Conservation (phyloP, 2,113 vertebrate genomes). For the Halichoerus grypus region DNA sequence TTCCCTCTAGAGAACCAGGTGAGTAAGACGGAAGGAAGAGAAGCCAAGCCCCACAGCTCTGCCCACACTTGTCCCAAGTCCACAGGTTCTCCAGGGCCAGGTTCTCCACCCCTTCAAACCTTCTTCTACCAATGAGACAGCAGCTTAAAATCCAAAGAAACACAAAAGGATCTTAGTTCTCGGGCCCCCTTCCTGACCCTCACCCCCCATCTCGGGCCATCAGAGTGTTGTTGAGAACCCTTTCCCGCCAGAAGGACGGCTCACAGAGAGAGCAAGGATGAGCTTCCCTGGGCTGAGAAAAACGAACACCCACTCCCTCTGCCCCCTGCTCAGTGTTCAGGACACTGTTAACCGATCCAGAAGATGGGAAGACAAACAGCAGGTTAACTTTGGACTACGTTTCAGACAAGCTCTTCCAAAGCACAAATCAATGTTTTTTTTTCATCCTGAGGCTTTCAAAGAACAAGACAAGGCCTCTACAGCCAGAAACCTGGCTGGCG, state of each 20-base stretch:
- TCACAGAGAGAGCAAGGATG: background rate
- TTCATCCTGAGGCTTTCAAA: background rate
- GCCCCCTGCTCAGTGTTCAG: background rate
- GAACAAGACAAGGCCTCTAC: background rate
- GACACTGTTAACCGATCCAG: background rate
- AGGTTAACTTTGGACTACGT: background rate
- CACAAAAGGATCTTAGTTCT: background rate
- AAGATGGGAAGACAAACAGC: background rate
- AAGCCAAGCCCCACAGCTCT: background rate
- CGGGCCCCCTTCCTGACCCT: background rate
- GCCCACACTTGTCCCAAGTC: background rate
- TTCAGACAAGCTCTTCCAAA: slow-evolving; percentile 56
- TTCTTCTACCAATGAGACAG: background rate
- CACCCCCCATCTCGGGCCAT: background rate
- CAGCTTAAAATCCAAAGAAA: background rate
- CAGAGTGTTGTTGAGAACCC: background rate
- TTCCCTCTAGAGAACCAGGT: background rate
- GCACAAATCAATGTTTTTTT: background rate
- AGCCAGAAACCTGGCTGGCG: background rate
- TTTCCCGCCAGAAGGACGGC: background rate
- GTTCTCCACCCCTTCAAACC: background rate
- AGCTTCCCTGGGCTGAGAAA: background rate
- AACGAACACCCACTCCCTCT: background rate
- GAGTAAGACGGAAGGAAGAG: background rate
- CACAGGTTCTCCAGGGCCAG: background rate